These are phyloP conservation scores for Dendrocincla tyrannina DNA, from an alignment of 2,797 vertebrate genomes.

Conservation along the genomic window DNA sequence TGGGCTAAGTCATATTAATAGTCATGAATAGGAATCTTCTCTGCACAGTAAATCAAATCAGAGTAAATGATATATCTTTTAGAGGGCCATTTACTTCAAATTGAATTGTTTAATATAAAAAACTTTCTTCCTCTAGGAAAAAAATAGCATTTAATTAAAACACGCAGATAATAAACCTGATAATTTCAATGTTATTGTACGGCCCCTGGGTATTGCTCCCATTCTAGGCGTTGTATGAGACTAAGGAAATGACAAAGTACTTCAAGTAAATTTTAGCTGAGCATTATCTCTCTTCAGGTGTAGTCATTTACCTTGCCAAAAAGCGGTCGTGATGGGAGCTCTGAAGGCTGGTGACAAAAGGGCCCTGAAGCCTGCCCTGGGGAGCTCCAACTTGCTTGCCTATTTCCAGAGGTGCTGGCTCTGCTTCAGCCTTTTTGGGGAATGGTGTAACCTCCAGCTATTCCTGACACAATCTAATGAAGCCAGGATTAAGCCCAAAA, in stretches of 20 bases:
- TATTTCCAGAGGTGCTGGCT: not conserved
- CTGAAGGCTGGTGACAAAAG: not conserved
- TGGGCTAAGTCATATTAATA: conserved; percentile 50
- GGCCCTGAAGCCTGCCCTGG: not conserved
- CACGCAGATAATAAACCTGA: conserved; percentile 3
- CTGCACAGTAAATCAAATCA: conserved; percentile 22
- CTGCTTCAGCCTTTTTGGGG: not conserved
- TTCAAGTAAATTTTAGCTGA: not conserved
- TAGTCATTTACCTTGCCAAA: not conserved
- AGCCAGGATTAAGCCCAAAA: not conserved
- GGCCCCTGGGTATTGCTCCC: not conserved
- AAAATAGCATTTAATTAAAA: conserved; percentile 55
- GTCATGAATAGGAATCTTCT: conserved; percentile 43
- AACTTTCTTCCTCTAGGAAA: not conserved
- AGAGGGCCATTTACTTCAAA: conserved; percentile 30
- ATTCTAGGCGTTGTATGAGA: not conserved
- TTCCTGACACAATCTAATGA: not conserved
- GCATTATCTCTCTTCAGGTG: not conserved
- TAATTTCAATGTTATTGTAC: conserved; percentile 11
- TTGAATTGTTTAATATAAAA: conserved; percentile 41
- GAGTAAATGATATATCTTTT: not conserved
- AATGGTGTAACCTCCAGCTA: not conserved
- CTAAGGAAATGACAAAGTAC: not conserved
- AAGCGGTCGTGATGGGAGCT: not conserved
- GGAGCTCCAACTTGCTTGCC: not conserved